Evolutionary conservation across 2,888 invertebrate species (phyloP), one percentile per base, ranked within the genome.

Genomic region (Panzeria rudis): DNA sequence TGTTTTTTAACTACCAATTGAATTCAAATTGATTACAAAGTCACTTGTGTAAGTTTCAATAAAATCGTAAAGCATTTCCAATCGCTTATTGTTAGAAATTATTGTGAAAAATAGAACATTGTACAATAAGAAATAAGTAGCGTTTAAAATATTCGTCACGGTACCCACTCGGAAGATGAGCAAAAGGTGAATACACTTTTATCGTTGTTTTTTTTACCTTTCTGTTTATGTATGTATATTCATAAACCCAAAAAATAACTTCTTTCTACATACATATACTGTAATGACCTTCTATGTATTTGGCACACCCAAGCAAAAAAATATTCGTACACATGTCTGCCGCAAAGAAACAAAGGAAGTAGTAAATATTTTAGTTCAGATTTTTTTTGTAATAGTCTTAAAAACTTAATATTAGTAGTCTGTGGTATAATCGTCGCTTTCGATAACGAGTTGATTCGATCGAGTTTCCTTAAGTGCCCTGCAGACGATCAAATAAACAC

Each of bases 181-280:
- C 44, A 25, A 84, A 85, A 85, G 85, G 85, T 82, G 82, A 85
- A 85, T 82, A 82, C 69, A 82, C 85, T 69, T 78, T 85, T 75
- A 77, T 80, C 52, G 62, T 72, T 66, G 47, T 78, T 72, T 66
- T 78, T 66, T 76, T 76, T 76, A 71, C 64, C 71, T 79, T 84
- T 78, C 72, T 15, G 25, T 62, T 41, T 75, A 52, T 56, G 41
- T 50, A 75, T n/a, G 11, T 35, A 47, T 20, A 20, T 54, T 56
- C 29, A 23, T 47, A 32, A 41, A 11, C 23, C 62, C 62, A 41
- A 62, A 62, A 62, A 15, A 11, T 11, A 59, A 25, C 54, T 59
- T 59, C n/a, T 32, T 59, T 32, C 17, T 50, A 8, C 41, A 41
- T 35, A 35, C 35, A 35, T 35, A 41, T 17, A 13, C n/a, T 54